These are phyloP conservation scores for Harpagoxenus sublaevis DNA, from an alignment of 2,888 invertebrate species.

Conservation along the genomic window DNA sequence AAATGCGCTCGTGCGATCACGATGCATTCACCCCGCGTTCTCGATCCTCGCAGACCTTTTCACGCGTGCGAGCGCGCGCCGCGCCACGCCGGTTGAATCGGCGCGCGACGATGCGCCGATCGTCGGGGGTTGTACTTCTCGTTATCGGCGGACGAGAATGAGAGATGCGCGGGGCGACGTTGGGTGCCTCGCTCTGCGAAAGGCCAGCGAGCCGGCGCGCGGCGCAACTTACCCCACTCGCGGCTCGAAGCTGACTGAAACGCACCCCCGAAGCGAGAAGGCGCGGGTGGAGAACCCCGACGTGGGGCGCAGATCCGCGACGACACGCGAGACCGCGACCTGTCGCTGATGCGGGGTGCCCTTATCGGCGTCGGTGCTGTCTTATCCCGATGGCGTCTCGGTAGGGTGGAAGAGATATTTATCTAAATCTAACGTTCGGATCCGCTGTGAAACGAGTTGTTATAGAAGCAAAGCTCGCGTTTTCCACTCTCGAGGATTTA, in stretches of 20 bases:
- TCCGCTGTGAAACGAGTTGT: background rate
- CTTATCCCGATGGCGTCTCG: slow-evolving; percentile 25
- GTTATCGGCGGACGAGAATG: slow-evolving; percentile 15
- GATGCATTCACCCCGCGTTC: slow-evolving; percentile 12
- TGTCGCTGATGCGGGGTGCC: slow-evolving; percentile 33
- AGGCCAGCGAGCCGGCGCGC: slow-evolving; percentile 65
- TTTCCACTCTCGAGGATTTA: slow-evolving; percentile 3
- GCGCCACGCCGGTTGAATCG: slow-evolving; percentile 30
- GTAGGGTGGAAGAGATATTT: background rate
- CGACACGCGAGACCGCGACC: slow-evolving; percentile 50
- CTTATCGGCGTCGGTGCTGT: slow-evolving; percentile 10
- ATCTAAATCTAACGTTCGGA: slow-evolving; percentile 4
- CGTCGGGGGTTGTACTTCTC: slow-evolving; percentile 21
- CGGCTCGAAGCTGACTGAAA: slow-evolving; percentile 80
- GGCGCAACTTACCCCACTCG: slow-evolving; percentile 76
- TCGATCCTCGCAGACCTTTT: background rate
- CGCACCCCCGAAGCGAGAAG: slow-evolving; percentile 59
- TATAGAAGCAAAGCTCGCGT: background rate
- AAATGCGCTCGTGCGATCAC: slow-evolving; percentile 11
- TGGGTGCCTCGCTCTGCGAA: slow-evolving; percentile 26
- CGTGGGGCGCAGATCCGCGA: slow-evolving; percentile 64
- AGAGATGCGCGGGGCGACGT: slow-evolving; percentile 17
- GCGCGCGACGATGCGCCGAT: slow-evolving; percentile 36
- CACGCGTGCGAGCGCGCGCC: slow-evolving; percentile 28
- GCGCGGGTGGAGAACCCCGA: slow-evolving; percentile 52